These are phyloP conservation scores for Aldrovandia affinis DNA, from an alignment of 2,797 vertebrate species.

Conservation along the genomic window DNA sequence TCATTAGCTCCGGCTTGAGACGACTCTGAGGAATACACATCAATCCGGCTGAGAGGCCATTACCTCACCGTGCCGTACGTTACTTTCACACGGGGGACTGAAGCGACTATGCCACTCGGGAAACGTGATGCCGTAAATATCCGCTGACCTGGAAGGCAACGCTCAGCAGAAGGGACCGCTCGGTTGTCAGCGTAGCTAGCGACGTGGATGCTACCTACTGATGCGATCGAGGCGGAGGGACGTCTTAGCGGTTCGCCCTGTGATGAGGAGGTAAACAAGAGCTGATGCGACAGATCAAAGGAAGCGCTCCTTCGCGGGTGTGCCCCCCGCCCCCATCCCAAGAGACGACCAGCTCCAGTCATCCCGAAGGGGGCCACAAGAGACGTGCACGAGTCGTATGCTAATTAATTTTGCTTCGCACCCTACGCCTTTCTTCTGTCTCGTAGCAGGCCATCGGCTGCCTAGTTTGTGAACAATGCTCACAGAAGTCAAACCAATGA, in stretches of 20 bases:
- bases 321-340: too few species aligned
- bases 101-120: background rate
- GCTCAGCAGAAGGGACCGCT: background rate
- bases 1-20: background rate
- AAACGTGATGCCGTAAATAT: background rate
- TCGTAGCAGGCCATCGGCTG: background rate
- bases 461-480: background rate
- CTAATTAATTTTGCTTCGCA: background rate
- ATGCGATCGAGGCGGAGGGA: background rate
- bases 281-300: background rate
- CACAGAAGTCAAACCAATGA: background rate
- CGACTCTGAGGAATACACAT: background rate
- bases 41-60: constrained; percentile 1
- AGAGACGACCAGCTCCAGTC: too few species aligned
- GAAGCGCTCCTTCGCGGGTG: background rate
- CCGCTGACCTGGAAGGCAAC: background rate
- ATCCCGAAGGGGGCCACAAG: too few species aligned
- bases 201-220: background rate
- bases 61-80: background rate
- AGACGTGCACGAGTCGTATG: background rate
- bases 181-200: background rate
- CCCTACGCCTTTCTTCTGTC: background rate
- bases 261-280: background rate
- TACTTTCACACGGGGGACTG: background rate
- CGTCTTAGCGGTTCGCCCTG: background rate